Base-by-base conservation (phyloP, 1,140 invertebrate species). In the Calliopsis andreniformis region DNA sequence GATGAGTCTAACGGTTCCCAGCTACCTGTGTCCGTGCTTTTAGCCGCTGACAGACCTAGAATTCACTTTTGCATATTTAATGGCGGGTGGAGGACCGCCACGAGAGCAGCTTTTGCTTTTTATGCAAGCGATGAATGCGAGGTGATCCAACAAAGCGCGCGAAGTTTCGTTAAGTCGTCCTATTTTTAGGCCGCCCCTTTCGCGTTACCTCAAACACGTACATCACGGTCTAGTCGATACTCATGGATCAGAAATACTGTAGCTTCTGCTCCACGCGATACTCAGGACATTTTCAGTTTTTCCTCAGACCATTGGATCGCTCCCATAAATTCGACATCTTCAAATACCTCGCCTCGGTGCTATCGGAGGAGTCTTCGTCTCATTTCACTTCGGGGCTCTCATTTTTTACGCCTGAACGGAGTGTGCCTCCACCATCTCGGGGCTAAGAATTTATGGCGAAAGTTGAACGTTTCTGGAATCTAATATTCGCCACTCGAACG, bases 401-500 rank as follows among this genome's bases (percentile, higher is more conserved):
- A 28, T 23, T 55, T 30, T 28, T 25, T 18, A 16, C 28, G 28
- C 18, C 30, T 7, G 42, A 6, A n/a, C 28, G 28, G 53, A 39
- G 30, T n/a, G n/a, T n/a, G n/a, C n/a, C n/a, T n/a, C n/a, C n/a
- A n/a, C n/a, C n/a, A n/a, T n/a, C n/a, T n/a, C n/a, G n/a, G n/a
- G n/a, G n/a, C n/a, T n/a, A n/a, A 39, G 35, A 39, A 62, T 67
- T 73, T 56, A 73, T 30, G 71, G 7, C 0, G 23, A 25, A 73
- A 67, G 28, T 66, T 73, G 62, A 49, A 35, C 64, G 67, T 66
- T 67, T 35, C 39, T 18, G 71, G 51, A 73, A 73, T 66, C 71
- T 73, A 73, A 73, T 73, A 73, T 73, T 53, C 53, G 39, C 23
- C 63, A 49, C 49, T 58, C 23, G 47, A 25, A 69, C 47, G 18